Base-by-base conservation (phyloP, 2,113 vertebrate species). In the Protomyctophum bolini region DNA sequence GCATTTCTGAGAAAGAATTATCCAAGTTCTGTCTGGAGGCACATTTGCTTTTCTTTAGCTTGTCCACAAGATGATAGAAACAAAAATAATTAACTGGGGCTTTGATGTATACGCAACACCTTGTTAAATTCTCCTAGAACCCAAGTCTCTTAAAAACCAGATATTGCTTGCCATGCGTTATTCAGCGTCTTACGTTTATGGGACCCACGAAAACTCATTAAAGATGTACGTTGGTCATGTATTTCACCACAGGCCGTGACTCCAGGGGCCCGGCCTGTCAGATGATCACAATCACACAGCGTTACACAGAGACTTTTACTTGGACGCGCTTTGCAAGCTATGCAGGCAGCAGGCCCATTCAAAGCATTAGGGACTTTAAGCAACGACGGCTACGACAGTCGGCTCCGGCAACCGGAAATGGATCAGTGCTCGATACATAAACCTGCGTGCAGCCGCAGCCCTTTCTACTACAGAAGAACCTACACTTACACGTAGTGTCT, bases 71-170 rank as follows among this genome's bases (percentile, higher is more conserved):
- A 55, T 52, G 56, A 58, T 48, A 66, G 62, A 77, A 66, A 68
- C 72, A 75, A 69, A 21, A 1, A 21, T 21, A 21, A 21, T 21
- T 21, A 21, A 21, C 21, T 21, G 21, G 61, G 59, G 54, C 63
- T 82, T 90, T 79, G 55, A 84, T 85, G 76, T 83, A 62, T 29
- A 21, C 21, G 63, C 71, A 83, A 79, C 84, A 87, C 83, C 83
- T 91, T 87, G 85, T 89, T 88, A 89, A 91, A 89, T 70, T 81
- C 73, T 75, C 75, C 61, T 81, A 85, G 81, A 83, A 85, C 75
- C 29, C 2, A 14, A 74, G 57, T 70, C 58, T 73, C 78, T 88
- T 86, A 77, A 81, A 89, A 86, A 75, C 82, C 82, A 87, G 83
- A 83, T 63, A 10, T 58, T 65, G 28, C 63, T 21, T 54, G 66